These are phyloP conservation scores for Scaptomyza flava DNA, from an alignment of 2,888 invertebrate genomes.

Conservation along the genomic window DNA sequence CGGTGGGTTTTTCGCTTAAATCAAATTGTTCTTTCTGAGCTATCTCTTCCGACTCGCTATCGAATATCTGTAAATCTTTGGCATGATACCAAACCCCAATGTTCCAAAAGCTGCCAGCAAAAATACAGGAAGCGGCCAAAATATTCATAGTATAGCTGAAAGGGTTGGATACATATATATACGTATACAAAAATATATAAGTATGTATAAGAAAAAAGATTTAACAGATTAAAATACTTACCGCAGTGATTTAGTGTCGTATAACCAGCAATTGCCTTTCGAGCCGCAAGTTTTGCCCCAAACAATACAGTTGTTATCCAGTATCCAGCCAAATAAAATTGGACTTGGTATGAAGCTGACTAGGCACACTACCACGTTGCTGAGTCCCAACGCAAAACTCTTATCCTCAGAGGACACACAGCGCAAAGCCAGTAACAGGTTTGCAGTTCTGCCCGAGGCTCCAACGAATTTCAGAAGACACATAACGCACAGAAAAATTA, in stretches of 20 bases:
- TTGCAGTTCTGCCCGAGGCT: slow-evolving; percentile 86
- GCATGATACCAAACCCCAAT: slow-evolving; percentile 88
- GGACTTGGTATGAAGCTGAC: slow-evolving; percentile 90
- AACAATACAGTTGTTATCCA: slow-evolving; percentile 87
- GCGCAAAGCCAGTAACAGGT: slow-evolving; percentile 86
- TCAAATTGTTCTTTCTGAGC: slow-evolving; percentile 3
- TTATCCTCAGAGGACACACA: slow-evolving; percentile 89
- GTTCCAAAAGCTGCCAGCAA: slow-evolving; percentile 87
- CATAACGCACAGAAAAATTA: slow-evolving; percentile 85
- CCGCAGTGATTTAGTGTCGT: slow-evolving; percentile 87
- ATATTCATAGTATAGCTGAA: slow-evolving; percentile 82
- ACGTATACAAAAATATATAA: slow-evolving; percentile 85
- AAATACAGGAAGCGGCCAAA: slow-evolving; percentile 87
- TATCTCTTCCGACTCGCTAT: slow-evolving; percentile 85
- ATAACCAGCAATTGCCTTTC: slow-evolving; percentile 90
- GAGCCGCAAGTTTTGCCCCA: slow-evolving; percentile 90
- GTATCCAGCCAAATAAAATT: slow-evolving; percentile 89
- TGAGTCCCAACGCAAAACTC: slow-evolving; percentile 88
- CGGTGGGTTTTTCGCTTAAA: slow-evolving; percentile 11
- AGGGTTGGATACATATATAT: slow-evolving; percentile 7
- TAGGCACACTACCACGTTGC: slow-evolving; percentile 87
- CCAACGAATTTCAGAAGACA: slow-evolving; percentile 86
- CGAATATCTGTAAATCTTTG: slow-evolving; percentile 88
- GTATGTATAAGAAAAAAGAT: slow-evolving; percentile 84
- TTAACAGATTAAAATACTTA: slow-evolving; percentile 17